Conservation (phyloP, 92 coral and sea anemone species). For the Phymanthus crucifer region DNA sequence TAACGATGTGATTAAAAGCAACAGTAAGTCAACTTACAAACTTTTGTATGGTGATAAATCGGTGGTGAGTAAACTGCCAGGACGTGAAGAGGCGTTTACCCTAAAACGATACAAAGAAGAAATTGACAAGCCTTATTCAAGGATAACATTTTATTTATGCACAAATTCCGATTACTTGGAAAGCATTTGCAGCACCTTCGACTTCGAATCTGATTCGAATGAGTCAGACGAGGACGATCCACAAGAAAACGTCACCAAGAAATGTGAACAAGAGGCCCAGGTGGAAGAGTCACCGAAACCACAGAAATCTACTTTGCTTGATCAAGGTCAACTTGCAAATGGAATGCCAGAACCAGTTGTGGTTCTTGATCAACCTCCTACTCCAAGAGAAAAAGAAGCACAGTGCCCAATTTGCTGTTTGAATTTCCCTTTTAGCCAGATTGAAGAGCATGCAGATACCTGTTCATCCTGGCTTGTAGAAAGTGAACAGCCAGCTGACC, state of each 20-base stretch:
- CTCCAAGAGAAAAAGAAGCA: neutral
- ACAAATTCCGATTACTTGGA: slow-evolving; percentile 11
- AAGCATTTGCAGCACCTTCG: neutral
- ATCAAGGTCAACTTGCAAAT: neutral
- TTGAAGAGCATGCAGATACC: slow-evolving; percentile 72
- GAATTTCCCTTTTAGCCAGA: slow-evolving; percentile 15
- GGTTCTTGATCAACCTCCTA: neutral
- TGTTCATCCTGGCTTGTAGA: slow-evolving; percentile 67
- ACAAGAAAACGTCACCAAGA: neutral
- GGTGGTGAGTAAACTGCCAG: slow-evolving; percentile 14
- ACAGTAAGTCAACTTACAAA: neutral
- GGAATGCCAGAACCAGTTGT: neutral
- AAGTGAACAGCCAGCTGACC: slow-evolving; percentile 46
- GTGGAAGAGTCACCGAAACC: neutral
- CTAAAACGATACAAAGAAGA: slow-evolving; percentile 20
- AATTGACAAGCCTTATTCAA: slow-evolving; percentile 18
- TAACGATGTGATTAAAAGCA: too few relatives aligned
- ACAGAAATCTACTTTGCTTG: neutral
- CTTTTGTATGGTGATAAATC: neutral
- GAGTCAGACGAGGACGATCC: neutral
- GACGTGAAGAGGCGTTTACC: slow-evolving; percentile 19
- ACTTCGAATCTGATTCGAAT: neutral
- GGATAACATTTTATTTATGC: slow-evolving; percentile 23
- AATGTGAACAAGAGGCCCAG: neutral
- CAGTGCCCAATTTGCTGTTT: slow-evolving; percentile 12